These are phyloP conservation scores for Drymodes brunneopygia DNA, from an alignment of 2,113 vertebrate species.

Conservation along the genomic window DNA sequence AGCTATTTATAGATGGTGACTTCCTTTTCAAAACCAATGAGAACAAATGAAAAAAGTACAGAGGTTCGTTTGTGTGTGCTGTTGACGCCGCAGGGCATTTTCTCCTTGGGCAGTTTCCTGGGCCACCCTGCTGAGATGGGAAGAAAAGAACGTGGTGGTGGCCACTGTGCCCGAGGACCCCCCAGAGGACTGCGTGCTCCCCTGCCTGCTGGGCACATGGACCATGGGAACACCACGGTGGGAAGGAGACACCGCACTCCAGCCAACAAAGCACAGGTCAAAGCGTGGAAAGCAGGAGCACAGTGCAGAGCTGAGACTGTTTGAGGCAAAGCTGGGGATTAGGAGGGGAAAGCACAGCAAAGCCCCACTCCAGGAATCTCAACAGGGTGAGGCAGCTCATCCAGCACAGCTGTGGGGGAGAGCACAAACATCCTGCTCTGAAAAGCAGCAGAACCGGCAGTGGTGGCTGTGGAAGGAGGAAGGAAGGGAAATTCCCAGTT, in stretches of 20 bases:
- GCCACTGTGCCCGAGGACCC: background rate
- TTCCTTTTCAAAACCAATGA: background rate
- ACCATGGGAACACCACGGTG: background rate
- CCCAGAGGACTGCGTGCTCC: fast-evolving
- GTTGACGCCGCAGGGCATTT: background rate
- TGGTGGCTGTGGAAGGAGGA: background rate
- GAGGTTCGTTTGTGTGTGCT: background rate
- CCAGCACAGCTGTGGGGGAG: background rate
- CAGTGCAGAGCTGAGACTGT: fast-evolving
- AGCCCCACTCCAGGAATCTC: background rate
- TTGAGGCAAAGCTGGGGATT: background rate
- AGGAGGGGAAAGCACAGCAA: background rate
- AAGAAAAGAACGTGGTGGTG: background rate
- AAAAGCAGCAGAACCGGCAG: background rate
- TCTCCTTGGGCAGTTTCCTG: background rate
- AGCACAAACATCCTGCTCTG: background rate
- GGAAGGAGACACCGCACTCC: background rate
- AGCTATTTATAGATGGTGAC: background rate
- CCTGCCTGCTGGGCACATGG: background rate
- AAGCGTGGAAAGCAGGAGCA: background rate
- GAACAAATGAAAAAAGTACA: background rate
- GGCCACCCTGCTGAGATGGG: background rate
- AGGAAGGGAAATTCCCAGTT: slow-evolving; percentile 39
- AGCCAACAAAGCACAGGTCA: background rate
- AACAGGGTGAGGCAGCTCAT: background rate